These are phyloP conservation scores for Zaprionus taronus DNA, from an alignment of 1,140 invertebrate species.

Conservation along the genomic window DNA sequence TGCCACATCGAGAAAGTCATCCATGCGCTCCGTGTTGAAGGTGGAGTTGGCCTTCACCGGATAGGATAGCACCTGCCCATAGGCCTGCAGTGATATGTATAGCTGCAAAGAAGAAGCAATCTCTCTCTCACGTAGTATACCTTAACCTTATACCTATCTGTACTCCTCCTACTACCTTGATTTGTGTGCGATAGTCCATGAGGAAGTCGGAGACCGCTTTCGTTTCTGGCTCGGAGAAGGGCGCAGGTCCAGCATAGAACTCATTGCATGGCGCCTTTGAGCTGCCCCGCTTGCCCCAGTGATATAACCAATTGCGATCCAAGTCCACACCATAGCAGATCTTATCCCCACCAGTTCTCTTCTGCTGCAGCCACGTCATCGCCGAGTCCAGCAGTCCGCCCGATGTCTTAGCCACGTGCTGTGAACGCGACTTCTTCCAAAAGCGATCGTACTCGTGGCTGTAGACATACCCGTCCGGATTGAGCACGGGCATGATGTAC, in stretches of 20 bases:
- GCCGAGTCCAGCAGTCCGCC: constrained; percentile 75
- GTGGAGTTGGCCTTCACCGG: constrained; percentile 85
- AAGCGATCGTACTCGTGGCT: constrained; percentile 90
- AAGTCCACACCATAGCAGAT: constrained; percentile 87
- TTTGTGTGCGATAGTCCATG: constrained; percentile 86
- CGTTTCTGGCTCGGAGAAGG: constrained; percentile 95
- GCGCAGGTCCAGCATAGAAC: constrained; percentile 90
- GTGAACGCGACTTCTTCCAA: constrained; percentile 92
- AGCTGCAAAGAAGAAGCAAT: constrained; percentile 64
- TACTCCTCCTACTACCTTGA: constrained; percentile 85
- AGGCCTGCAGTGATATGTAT: constrained; percentile 92
- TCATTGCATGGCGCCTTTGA: constrained; percentile 91
- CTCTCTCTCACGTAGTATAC: neutral
- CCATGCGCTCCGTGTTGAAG: constrained; percentile 71
- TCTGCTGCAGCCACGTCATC: constrained; percentile 80
- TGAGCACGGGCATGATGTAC: constrained; percentile 91
- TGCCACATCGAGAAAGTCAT: constrained; percentile 81
- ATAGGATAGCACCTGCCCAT: constrained; percentile 90
- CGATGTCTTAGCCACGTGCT: constrained; percentile 70
- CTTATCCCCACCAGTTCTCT: constrained; percentile 51
- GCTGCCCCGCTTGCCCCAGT: constrained; percentile 90
- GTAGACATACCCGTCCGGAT: constrained; percentile 93
- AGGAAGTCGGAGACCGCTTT: constrained; percentile 88
- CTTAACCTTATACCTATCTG: neutral
- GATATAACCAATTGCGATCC: constrained; percentile 89